Conservation (phyloP, 2,888 invertebrate genomes). For the Cantharis flavilabris region DNA sequence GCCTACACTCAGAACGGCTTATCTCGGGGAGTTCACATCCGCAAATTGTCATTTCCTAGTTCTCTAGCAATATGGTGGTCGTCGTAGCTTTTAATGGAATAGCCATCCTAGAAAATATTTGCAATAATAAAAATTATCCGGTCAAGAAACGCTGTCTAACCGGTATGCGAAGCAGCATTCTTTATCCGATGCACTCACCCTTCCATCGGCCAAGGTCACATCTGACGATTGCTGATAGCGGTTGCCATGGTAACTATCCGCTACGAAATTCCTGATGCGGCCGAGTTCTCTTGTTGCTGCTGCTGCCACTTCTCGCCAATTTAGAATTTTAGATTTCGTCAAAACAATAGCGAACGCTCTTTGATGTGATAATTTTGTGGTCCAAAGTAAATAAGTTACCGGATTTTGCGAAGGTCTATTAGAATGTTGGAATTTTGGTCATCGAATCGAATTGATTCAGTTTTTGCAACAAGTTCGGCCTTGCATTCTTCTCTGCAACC, state of each 20-base stretch:
- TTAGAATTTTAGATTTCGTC: not conserved
- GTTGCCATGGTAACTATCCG: slow-evolving; percentile 39
- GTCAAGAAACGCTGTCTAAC: slow-evolving; percentile 16
- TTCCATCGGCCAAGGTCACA: slow-evolving; percentile 41
- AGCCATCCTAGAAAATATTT: not conserved
- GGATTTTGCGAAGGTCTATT: not conserved
- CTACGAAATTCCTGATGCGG: slow-evolving; percentile 23
- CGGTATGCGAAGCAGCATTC: slow-evolving; percentile 31
- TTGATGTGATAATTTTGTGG: slow-evolving; percentile 20
- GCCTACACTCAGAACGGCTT: not conserved
- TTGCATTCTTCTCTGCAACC: not conserved
- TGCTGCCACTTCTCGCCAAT: slow-evolving; percentile 10
- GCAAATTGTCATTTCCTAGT: not conserved
- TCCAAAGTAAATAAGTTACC: slow-evolving; percentile 5
- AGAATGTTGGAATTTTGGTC: not conserved
- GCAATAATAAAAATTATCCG: slow-evolving; percentile 11
- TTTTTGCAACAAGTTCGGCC: not conserved
- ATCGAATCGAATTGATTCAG: not conserved
- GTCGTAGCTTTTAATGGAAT: not conserved
- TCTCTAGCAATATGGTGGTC: not conserved
- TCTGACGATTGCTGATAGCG: slow-evolving; percentile 36
- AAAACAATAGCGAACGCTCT: slow-evolving; percentile 11
- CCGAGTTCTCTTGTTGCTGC: slow-evolving; percentile 9
- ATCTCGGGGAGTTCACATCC: not conserved
- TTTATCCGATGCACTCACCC: slow-evolving; percentile 32